Conservation (phyloP, 2,113 vertebrate genomes). For the Phoxinus phoxinus region DNA sequence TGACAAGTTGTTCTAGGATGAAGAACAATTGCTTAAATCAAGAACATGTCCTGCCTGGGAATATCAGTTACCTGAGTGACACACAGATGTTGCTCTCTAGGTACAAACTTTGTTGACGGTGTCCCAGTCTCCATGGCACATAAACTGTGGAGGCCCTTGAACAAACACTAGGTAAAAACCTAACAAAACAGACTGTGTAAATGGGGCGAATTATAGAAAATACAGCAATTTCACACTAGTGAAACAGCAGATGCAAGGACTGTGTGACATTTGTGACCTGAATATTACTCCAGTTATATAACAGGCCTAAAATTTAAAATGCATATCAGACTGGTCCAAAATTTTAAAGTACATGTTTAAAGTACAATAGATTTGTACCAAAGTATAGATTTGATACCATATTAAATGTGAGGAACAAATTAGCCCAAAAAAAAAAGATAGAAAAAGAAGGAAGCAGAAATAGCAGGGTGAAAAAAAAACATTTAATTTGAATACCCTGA, state of each 20-base stretch:
- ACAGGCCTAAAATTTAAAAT: not conserved
- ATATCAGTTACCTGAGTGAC: not conserved
- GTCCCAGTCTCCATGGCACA: not conserved
- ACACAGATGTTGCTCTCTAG: not conserved
- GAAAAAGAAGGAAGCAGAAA: too few species aligned
- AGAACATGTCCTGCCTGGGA: not conserved
- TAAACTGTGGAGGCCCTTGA: not conserved
- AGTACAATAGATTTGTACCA: not conserved
- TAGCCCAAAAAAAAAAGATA: too few species aligned
- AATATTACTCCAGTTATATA: not conserved
- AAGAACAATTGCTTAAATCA: not conserved
- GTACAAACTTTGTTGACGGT: not conserved
- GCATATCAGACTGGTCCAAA: not conserved
- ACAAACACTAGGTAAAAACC: not conserved
- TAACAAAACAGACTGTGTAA: not conserved
- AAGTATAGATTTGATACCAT: not conserved
- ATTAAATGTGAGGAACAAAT: not conserved
- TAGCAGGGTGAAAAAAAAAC: too few species aligned
- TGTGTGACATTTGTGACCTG: not conserved
- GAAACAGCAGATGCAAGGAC: not conserved
- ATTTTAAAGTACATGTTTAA: not conserved
- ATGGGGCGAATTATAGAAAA: not conserved
- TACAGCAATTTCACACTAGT: not conserved
- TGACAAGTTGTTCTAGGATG: not conserved
- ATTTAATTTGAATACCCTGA: not conserved